phyloP scores from a whole-genome alignment of 37 sponge, comb jelly and placozoan genomes.

The Mnemiopsis leidyi region DNA sequence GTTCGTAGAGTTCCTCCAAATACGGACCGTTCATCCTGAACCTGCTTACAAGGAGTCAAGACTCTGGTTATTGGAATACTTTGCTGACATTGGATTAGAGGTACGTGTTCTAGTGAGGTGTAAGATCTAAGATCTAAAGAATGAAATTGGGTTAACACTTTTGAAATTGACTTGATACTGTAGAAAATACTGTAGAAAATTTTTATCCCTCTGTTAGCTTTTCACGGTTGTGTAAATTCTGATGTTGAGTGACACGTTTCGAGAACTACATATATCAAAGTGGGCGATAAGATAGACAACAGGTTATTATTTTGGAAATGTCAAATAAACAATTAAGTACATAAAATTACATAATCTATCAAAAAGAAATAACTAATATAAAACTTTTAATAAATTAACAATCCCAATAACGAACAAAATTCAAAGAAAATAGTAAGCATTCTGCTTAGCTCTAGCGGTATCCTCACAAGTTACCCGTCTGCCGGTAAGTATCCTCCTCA shows the following conservation, averaged over 20 bases:
- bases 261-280: no score
- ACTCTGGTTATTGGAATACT: slow-evolving; percentile 48
- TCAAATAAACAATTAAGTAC: neutral
- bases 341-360: neutral
- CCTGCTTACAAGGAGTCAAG: slow-evolving; percentile 43
- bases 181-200: no score
- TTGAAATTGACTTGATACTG: no score
- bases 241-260: no score
- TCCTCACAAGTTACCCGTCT: neutral
- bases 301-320: neutral
- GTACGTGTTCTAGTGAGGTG: neutral
- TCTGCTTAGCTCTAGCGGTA: neutral
- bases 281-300: no score
- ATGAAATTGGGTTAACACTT: no score
- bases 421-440: neutral
- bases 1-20: slow-evolving; percentile 50
- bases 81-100: slow-evolving; percentile 56
- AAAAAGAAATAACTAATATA: neutral
- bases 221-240: no score
- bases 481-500: neutral
- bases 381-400: neutral
- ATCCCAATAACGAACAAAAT: neutral
- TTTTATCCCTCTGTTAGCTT: no score
- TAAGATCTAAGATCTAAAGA: no score
- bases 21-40: slow-evolving; percentile 46